A percentile compares a stretch with the other conserved stretches of the same genome.
These are phyloP conservation scores for Synanthedon tipuliformis DNA, from an alignment of 2,888 invertebrate species.

Conservation along the genomic window DNA sequence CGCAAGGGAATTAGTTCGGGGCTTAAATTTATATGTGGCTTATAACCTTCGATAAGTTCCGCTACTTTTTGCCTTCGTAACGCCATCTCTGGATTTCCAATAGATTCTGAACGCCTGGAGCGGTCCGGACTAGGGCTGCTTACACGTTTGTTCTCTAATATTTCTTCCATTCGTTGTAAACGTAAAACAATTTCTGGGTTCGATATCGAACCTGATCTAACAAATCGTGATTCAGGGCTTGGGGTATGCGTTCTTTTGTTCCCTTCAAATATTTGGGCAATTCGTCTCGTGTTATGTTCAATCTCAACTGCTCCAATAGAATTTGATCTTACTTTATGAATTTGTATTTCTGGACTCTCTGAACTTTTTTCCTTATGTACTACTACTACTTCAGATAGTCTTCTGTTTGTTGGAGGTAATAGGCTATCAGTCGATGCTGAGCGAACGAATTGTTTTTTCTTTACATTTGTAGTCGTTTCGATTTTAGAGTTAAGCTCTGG, in stretches of 20 bases:
- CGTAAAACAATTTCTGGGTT: slow-evolving; percentile 40
- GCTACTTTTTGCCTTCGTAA: slow-evolving; percentile 40
- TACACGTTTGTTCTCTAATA: slow-evolving; percentile 44
- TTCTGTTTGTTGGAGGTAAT: slow-evolving; percentile 19
- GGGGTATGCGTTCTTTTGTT: slow-evolving; percentile 34
- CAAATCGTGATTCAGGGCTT: slow-evolving; percentile 31
- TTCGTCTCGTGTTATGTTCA: slow-evolving; percentile 32
- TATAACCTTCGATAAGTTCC: slow-evolving; percentile 39
- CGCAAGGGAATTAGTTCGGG: slow-evolving; percentile 17
- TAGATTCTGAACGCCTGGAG: slow-evolving; percentile 26
- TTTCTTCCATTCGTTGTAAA: slow-evolving; percentile 44
- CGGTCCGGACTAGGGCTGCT: slow-evolving; percentile 39
- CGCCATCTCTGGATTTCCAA: slow-evolving; percentile 44
- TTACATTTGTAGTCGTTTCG: slow-evolving; percentile 13
- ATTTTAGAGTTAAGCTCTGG: slow-evolving; percentile 11
- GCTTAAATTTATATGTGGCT: slow-evolving; percentile 15
- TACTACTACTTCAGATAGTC: slow-evolving; percentile 29
- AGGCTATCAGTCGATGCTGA: slow-evolving; percentile 3
- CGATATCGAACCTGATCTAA: slow-evolving; percentile 28
- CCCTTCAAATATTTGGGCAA: slow-evolving; percentile 45
- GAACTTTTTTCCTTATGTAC: slow-evolving; percentile 25
- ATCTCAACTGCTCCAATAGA: slow-evolving; percentile 37
- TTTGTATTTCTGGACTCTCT: slow-evolving; percentile 27
- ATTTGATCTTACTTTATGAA: slow-evolving; percentile 29
- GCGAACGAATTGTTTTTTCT: slow-evolving; percentile 4